Conservation (phyloP, 2,113 vertebrate genomes). For the Peromyscus maniculatus region DNA sequence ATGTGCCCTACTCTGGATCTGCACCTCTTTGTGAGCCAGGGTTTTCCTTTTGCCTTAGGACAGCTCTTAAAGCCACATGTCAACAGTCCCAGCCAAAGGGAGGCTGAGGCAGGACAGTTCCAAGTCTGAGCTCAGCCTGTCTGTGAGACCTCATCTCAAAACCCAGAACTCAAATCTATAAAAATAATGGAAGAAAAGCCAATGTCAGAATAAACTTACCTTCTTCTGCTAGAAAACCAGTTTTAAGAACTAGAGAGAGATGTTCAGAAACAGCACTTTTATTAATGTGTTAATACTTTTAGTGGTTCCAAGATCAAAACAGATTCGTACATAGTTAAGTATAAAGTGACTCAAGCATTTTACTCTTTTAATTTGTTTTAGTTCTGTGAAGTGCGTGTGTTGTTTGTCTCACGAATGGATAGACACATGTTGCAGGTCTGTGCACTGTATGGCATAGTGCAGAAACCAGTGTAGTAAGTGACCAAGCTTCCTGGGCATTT, state of each 20-base stretch:
- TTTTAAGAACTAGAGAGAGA: conserved; percentile 2
- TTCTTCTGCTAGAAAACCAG: conserved; percentile 1
- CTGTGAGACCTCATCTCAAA: not conserved
- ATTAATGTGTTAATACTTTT: conserved; percentile 26
- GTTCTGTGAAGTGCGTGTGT: not conserved
- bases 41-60: conserved; percentile 35
- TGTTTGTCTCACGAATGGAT: not conserved
- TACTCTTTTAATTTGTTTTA: conserved; percentile 28
- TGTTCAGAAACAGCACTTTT: conserved; percentile 31
- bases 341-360: not conserved
- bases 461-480: not conserved
- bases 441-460: not conserved
- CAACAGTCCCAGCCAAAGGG: not conserved
- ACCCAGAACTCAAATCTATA: not conserved
- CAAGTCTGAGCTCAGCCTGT: not conserved
- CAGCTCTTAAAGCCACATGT: conserved; percentile 28
- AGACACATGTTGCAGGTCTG: not conserved
- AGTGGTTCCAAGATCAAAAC: conserved; percentile 35
- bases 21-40: not conserved
- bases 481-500: conserved; percentile 36
- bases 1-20: not conserved
- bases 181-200: not conserved
- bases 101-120: not conserved
- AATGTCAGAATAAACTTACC: conserved; percentile 1
- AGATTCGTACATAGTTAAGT: conserved; percentile 4